Evolutionary conservation across 2,797 vertebrate genomes (phyloP).

Genomic region (Agapornis canus): DNA sequence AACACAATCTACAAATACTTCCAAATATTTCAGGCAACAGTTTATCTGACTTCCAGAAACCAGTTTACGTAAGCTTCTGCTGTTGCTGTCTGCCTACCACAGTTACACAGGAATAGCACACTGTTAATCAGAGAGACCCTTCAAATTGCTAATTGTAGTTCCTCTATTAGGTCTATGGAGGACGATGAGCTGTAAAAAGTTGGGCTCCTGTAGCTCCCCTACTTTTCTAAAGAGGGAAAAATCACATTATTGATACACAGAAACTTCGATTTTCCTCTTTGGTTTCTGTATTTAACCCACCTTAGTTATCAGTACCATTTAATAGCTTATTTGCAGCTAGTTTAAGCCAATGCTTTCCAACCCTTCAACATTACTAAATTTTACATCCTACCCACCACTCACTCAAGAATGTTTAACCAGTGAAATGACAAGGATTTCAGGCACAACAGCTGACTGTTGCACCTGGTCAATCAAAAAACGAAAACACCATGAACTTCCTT

Average conservation of each 20-base stretch:
- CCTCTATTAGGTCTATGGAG: background rate
- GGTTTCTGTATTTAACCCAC: background rate
- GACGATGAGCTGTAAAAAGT: background rate
- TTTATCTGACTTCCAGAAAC: background rate
- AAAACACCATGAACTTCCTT: background rate
- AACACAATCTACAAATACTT: background rate
- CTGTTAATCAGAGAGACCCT: background rate
- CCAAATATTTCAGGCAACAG: background rate
- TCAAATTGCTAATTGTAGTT: background rate
- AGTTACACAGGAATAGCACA: background rate
- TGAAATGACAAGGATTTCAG: background rate
- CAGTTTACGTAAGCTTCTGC: background rate
- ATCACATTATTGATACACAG: background rate
- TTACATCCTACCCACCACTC: background rate
- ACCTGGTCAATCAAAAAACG: background rate
- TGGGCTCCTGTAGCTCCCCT: background rate
- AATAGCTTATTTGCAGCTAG: background rate
- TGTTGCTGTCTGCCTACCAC: background rate
- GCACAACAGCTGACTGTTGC: background rate
- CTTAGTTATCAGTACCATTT: background rate
- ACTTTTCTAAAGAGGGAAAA: background rate
- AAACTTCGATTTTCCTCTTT: background rate
- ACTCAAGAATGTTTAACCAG: background rate
- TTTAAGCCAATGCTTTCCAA: background rate
- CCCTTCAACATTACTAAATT: background rate